phyloP scores from a whole-genome alignment of 2,797 vertebrate species.

The Pampus argenteus region DNA sequence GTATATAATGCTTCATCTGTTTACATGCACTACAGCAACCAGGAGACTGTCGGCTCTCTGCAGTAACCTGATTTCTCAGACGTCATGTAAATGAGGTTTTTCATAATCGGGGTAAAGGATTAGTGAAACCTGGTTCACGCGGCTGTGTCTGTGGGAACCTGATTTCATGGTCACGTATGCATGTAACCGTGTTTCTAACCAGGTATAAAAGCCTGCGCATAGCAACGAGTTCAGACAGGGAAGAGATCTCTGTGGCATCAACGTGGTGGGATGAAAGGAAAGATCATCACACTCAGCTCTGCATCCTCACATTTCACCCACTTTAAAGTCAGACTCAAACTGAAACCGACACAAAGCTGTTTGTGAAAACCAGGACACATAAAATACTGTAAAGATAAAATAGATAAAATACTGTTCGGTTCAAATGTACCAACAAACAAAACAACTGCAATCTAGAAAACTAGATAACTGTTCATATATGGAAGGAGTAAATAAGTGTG shows the following conservation, averaged over 20 bases:
- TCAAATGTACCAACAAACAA: background rate
- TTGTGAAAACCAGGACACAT: background rate
- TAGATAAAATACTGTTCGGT: background rate
- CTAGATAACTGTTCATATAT: no score
- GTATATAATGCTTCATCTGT: background rate
- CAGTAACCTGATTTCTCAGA: no score
- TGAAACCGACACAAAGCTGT: background rate
- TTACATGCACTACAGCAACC: background rate
- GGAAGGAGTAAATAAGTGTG: no score
- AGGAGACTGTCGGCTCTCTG: background rate
- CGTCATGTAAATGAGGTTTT: constrained; percentile 4
- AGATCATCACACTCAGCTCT: background rate
- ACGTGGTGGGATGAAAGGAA: background rate
- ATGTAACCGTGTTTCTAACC: background rate
- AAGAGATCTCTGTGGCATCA: background rate
- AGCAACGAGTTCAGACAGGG: background rate
- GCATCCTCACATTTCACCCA: background rate
- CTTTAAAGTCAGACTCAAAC: background rate
- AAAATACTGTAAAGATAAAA: constrained; percentile 2
- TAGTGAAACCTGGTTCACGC: background rate
- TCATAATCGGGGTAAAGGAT: background rate
- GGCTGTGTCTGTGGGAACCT: background rate
- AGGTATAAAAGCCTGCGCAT: background rate
- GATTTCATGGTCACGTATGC: background rate
- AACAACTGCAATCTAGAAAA: no score